Percentiles rank a stretch among this genome's conserved stretches.
Conservation (phyloP, 2,113 vertebrate species). For the Melanocharis versteri region DNA sequence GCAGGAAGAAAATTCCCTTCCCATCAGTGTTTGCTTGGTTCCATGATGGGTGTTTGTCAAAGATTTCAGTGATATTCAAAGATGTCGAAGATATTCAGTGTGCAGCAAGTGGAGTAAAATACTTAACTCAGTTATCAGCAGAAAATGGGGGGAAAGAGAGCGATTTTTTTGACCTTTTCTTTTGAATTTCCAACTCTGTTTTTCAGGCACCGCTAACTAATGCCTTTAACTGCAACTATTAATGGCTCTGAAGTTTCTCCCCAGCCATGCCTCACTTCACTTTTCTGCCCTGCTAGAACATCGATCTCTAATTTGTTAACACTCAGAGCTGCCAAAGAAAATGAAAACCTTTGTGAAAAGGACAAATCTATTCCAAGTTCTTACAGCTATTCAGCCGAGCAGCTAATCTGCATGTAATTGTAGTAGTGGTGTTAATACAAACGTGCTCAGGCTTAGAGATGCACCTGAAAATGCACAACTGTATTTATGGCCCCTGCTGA, state of each 20-base stretch:
- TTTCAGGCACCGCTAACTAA: conserved; percentile 5
- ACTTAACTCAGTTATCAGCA: background rate
- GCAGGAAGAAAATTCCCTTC: background rate
- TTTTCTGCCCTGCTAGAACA: conserved; percentile 23
- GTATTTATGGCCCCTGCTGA: background rate
- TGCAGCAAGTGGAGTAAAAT: background rate
- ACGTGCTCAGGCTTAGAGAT: background rate
- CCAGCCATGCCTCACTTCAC: background rate
- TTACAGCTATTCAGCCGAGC: conserved; percentile 55
- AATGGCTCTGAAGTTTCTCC: conserved; percentile 28
- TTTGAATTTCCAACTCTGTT: background rate
- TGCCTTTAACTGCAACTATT: background rate
- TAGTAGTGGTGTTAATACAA: conserved; percentile 27
- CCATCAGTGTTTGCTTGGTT: background rate
- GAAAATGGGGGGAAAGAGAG: background rate
- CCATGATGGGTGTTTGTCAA: background rate
- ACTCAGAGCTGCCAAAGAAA: conserved; percentile 50
- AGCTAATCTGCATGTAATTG: conserved; percentile 68
- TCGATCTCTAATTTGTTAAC: conserved; percentile 63
- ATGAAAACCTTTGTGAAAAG: conserved; percentile 64
- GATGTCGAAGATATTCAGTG: background rate
- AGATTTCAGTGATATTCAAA: background rate
- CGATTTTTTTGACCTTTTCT: background rate
- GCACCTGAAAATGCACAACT: background rate
- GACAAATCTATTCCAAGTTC: conserved; percentile 61